A percentile compares a stretch with the other conserved stretches of the same genome.
These are phyloP conservation scores for Hymenochirus boettgeri DNA, from an alignment of 2,113 vertebrate genomes.

Conservation along the genomic window DNA sequence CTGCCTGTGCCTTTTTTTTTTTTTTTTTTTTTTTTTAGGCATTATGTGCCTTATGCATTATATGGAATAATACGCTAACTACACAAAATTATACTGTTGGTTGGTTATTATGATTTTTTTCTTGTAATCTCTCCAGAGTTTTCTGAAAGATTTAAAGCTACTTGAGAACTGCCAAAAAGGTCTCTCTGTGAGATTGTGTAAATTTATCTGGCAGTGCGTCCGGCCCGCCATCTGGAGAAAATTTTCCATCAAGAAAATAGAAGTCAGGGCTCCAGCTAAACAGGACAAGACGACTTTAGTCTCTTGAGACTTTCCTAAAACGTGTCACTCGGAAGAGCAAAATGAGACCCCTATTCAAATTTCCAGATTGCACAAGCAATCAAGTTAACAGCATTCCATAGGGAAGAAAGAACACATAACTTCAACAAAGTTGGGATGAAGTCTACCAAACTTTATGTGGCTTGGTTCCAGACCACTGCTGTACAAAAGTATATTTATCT, in stretches of 20 bases:
- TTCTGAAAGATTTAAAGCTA: conserved; percentile 57
- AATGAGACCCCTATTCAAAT: not conserved
- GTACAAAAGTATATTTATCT: not conserved
- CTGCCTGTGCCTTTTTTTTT: no score
- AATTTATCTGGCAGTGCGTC: conserved; percentile 65
- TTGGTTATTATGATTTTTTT: not conserved
- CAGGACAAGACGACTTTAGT: conserved; percentile 45
- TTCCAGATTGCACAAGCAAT: conserved; percentile 20
- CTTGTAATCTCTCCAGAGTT: conserved; percentile 52
- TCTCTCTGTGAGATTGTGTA: conserved; percentile 60
- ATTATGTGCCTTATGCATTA: no score
- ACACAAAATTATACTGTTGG: no score
- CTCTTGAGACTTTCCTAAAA: conserved; percentile 58
- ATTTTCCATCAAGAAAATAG: conserved; percentile 60
- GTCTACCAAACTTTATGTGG: not conserved
- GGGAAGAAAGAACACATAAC: not conserved
- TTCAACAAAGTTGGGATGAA: not conserved
- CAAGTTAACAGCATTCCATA: conserved; percentile 17
- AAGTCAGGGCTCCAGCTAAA: conserved; percentile 52
- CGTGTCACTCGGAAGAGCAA: conserved; percentile 49
- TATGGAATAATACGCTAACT: no score
- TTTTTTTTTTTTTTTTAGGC: no score
- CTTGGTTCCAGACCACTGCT: not conserved
- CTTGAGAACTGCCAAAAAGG: conserved; percentile 56
- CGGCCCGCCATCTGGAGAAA: conserved; percentile 64